Base-by-base conservation (phyloP, 2,888 invertebrate genomes). In the Congeria kusceri region DNA sequence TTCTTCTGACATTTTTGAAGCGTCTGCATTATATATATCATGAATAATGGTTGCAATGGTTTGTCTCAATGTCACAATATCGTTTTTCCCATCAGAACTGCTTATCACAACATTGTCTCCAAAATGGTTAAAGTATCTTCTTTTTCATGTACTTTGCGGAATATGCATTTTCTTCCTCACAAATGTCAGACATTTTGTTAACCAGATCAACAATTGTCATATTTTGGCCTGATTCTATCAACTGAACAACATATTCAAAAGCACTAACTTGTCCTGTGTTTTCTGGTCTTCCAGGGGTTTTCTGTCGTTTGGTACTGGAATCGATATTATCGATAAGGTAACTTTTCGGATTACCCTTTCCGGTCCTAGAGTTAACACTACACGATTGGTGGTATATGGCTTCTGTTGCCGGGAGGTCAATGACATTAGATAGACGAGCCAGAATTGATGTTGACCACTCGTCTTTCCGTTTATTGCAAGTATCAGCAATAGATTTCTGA, bases 101-200 rank as follows among this genome's bases (percentile, higher is more conserved):
- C 81, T 76, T 15, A 86, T 81, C 1, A 80, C 27, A 23, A 88
- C 70, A 20, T 64, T 63, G 13, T 83, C 39, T 11, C 85, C 83
- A 71, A 85, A 87, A 49, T 83, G 71, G 63, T 80, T 73, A 46
- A 88, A n/a, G n/a, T n/a, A n/a, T n/a, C n/a, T n/a, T n/a, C n/a
- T n/a, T n/a, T n/a, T n/a, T n/a, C n/a, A n/a, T 76, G 44, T 82
- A 72, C 15, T n/a, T 56, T 9, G 64, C 28, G 13, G 61, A 66
- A 25, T 69, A 80, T 49, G 71, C 62, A 25, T 44, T 64, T 44
- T 69, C 70, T 27, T 66, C 69, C 57, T 63, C 59, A n/a, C n/a
- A 27, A 32, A 2, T 20, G n/a, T n/a, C n/a, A n/a, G n/a, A n/a
- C n/a, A n/a, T n/a, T n/a, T n/a, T n/a, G n/a, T n/a, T n/a, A n/a